Evolutionary conservation across 2,797 vertebrate species (phyloP), one percentile per base, ranked within the genome.

Genomic region (Onychomys leucogaster): DNA sequence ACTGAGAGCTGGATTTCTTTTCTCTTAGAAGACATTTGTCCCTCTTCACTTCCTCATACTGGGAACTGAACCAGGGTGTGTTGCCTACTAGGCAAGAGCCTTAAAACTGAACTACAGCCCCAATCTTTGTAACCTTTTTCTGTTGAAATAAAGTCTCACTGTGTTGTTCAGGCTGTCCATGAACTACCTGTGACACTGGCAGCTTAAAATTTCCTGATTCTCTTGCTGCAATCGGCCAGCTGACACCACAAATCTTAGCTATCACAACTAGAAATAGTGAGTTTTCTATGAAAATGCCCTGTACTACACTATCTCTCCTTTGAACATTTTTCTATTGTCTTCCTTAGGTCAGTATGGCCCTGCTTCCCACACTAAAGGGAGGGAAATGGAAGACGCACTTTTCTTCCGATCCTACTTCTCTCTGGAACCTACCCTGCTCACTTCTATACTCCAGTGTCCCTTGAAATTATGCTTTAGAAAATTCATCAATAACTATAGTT

Each of bases 61-160:
- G 34, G 29, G 9, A 41, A 29, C 7, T 37, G 34, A 73, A 57
- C 13, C 10, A 0, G 1, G 8, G 32, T 2, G 10, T 4, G 0
- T 87, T 71, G 5, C 17, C 43, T 23, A 9, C 37, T 59, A 59
- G 29, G 5, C 16, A 88, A 75, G 4, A 41, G 2, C 5, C 5
- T 59, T 55, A 41, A 43, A 73, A 43, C 0, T 43, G 16, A 43
- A 21, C 41, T 49, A 2, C 6, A 43, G 5, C 4, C 41, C 6
- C 6, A 61, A 19, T 9, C 11, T 34, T n/a, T 41, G 32, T 19
- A 37, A 65, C 11, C 11, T 25, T 27, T 71, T 52, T 43, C 10
- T 12, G 8, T 57, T 55, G 23, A 37, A 65, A 73, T n/a, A 75
- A 25, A 69, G 3, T 19, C 25, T 75, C n/a, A 73, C 52, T 32